A percentile compares a stretch with the other conserved stretches of the same genome.
Conservation (phyloP, 35 echinoderm and acorn worm species). For the Ptychodera flava region DNA sequence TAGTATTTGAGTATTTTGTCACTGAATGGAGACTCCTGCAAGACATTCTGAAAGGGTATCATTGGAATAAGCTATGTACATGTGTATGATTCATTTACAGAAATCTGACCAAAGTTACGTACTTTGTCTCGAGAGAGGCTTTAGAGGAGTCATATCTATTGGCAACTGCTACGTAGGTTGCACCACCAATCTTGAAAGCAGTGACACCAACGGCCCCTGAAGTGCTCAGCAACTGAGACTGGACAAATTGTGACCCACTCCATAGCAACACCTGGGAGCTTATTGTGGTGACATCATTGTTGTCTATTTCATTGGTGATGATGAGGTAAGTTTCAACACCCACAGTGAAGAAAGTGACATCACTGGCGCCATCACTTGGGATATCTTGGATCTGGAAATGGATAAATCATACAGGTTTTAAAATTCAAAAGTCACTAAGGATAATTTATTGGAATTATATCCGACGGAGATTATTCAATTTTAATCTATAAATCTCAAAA, state of each 20-base stretch:
- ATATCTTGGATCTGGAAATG: conserved; percentile 81
- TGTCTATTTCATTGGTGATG: conserved; percentile 44
- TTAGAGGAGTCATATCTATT: conserved; percentile 53
- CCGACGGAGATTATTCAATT: too few relatives aligned
- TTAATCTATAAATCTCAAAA: too few relatives aligned
- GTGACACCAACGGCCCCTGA: conserved; percentile 32
- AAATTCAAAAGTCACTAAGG: too few relatives aligned
- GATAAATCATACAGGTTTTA: too few relatives aligned
- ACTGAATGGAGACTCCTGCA: too few relatives aligned
- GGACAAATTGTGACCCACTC: conserved; percentile 60
- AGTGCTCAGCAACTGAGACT: conserved; percentile 15
- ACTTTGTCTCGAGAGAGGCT: conserved; percentile 62
- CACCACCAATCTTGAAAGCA: conserved; percentile 37
- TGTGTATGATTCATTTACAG: too few relatives aligned
- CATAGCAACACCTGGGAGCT: conserved; percentile 60
- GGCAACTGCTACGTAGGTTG: conserved; percentile 71
- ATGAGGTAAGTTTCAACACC: conserved; percentile 68
- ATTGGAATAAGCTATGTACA: too few relatives aligned
- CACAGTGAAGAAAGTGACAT: conserved; percentile 62
- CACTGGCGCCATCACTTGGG: conserved; percentile 56
- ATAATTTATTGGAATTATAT: too few relatives aligned
- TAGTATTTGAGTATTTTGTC: too few relatives aligned
- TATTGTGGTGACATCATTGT: conserved; percentile 29
- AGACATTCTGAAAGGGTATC: too few relatives aligned
- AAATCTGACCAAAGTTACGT: too few relatives aligned